phyloP scores from a whole-genome alignment of 1,140 invertebrate genomes.

The Dreissena rostriformis region DNA sequence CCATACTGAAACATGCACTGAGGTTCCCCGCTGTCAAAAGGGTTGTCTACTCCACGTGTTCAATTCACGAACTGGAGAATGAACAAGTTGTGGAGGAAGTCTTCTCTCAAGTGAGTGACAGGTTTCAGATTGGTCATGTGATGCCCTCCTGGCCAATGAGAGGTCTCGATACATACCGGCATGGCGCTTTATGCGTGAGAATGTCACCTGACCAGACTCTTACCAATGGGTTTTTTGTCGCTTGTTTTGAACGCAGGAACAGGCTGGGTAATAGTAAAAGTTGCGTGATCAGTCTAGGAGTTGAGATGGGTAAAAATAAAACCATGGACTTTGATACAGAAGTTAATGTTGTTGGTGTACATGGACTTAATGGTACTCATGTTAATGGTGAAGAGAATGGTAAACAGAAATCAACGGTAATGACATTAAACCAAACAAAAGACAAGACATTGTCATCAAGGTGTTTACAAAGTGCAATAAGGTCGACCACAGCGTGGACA shows the following conservation, averaged over 20 bases:
- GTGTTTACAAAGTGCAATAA: too few relatives aligned
- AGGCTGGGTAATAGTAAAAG: too few relatives aligned
- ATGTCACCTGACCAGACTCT: slow-evolving; percentile 88
- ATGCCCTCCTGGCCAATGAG: slow-evolving; percentile 76
- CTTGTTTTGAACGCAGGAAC: slow-evolving; percentile 86
- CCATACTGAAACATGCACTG: slow-evolving; percentile 93
- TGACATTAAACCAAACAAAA: too few relatives aligned
- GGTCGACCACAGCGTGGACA: too few relatives aligned
- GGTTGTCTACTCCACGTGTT: slow-evolving; percentile 98
- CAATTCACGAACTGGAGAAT: slow-evolving; percentile 94
- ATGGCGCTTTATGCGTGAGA: slow-evolving; percentile 87
- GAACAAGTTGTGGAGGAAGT: slow-evolving; percentile 90
- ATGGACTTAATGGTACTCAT: too few relatives aligned
- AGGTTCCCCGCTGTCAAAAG: slow-evolving; percentile 91
- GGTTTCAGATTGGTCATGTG: slow-evolving; percentile 65
- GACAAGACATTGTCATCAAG: too few relatives aligned
- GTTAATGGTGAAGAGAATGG: too few relatives aligned
- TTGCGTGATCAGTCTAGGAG: too few relatives aligned
- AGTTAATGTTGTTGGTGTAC: too few relatives aligned
- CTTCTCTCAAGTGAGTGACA: slow-evolving; percentile 70
- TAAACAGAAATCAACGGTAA: too few relatives aligned
- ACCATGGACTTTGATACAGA: too few relatives aligned
- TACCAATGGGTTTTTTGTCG: slow-evolving; percentile 97
- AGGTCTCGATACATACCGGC: slow-evolving; percentile 69
- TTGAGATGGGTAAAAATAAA: too few relatives aligned